Evolutionary conservation across 2,888 invertebrate genomes (phyloP).

Genomic region (Plagodis pulveraria): DNA sequence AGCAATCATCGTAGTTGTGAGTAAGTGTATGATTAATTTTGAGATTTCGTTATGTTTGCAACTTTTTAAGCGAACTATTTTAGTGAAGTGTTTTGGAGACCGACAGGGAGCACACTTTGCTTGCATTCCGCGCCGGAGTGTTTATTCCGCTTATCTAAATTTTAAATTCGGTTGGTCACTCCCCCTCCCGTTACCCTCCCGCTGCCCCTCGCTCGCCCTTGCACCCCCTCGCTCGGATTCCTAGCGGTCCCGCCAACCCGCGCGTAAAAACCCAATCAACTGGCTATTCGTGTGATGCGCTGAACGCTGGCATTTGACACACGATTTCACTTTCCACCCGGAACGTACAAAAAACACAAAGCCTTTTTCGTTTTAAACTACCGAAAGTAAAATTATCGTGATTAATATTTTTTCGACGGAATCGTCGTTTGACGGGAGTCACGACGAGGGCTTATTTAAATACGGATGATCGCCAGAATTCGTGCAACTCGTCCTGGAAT

Average conservation of each 20-base stretch:
- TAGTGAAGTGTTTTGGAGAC: no score
- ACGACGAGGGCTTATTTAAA: conserved; percentile 24
- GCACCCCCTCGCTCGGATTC: conserved; percentile 47
- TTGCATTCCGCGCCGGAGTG: conserved; percentile 56
- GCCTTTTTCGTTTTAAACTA: conserved; percentile 32
- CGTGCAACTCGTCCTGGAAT: neutral
- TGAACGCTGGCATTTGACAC: conserved; percentile 62
- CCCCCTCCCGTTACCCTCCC: conserved; percentile 7
- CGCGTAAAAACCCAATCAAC: conserved; percentile 76
- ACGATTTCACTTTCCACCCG: conserved; percentile 61
- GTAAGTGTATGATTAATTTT: neutral
- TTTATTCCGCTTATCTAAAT: conserved; percentile 82
- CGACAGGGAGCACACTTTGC: conserved; percentile 13
- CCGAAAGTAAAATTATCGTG: conserved; percentile 41
- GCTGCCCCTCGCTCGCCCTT: neutral
- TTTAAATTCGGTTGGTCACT: conserved; percentile 64
- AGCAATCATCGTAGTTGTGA: neutral
- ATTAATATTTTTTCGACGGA: conserved; percentile 35
- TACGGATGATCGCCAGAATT: conserved; percentile 10
- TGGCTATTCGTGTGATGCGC: conserved; percentile 62
- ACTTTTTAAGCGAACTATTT: neutral
- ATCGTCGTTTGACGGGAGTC: conserved; percentile 24
- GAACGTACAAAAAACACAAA: conserved; percentile 40
- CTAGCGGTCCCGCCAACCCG: conserved; percentile 70
- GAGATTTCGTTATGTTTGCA: neutral